Conservation (phyloP, 1,140 invertebrate species). For the Drosophila obscura region DNA sequence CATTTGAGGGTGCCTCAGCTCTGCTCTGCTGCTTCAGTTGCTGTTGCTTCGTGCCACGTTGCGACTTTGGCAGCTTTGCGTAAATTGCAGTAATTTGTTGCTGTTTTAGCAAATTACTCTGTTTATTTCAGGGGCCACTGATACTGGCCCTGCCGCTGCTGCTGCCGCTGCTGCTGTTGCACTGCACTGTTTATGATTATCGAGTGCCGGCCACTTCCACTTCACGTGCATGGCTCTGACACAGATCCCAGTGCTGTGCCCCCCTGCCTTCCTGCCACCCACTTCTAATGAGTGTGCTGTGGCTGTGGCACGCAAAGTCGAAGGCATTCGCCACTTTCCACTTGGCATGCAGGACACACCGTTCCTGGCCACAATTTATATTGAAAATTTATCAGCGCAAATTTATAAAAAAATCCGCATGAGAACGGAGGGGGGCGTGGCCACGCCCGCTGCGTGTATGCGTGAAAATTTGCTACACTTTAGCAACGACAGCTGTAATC, state of each 20-base stretch:
- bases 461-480: conserved; percentile 81
- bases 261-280: not conserved
- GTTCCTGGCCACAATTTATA: conserved; percentile 57
- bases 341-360: conserved; percentile 62
- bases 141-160: conserved; percentile 20
- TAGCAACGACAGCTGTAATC: conserved; percentile 79
- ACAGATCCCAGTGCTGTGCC: conserved; percentile 22
- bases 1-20: not conserved
- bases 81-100: conserved; percentile 82
- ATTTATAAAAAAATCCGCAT: conserved; percentile 56
- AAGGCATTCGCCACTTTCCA: conserved; percentile 11
- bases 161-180: conserved; percentile 16
- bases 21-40: not conserved
- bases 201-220: conserved; percentile 64
- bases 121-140: conserved; percentile 57
- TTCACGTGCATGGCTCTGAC: conserved; percentile 42
- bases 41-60: conserved; percentile 28
- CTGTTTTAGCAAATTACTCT: conserved; percentile 81
- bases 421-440: not conserved
- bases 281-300: conserved; percentile 36
- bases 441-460: conserved; percentile 36
- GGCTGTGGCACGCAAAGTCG: conserved; percentile 57
- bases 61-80: conserved; percentile 73
- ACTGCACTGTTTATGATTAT: conserved; percentile 69
- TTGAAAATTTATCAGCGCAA: conserved; percentile 79